A percentile compares a stretch with the other conserved stretches of the same genome.
These are phyloP conservation scores for Eupithecia pulchellata DNA, from an alignment of 2,888 invertebrate genomes.

Conservation along the genomic window DNA sequence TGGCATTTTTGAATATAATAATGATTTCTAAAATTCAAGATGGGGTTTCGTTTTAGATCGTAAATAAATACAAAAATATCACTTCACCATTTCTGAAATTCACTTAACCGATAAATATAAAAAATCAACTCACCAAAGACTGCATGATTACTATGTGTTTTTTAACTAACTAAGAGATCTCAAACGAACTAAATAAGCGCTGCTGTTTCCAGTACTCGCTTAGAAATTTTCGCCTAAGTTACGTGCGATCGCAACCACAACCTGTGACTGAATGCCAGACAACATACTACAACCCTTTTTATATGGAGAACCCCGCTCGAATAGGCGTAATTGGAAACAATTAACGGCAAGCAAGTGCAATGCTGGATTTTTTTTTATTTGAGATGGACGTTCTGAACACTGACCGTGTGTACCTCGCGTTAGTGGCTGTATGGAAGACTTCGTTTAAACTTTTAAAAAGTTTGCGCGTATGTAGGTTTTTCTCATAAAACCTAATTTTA, in stretches of 20 bases:
- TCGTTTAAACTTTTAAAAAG: background rate
- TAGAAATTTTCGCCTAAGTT: slow-evolving; percentile 83
- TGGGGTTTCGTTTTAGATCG: background rate
- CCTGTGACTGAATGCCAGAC: slow-evolving; percentile 76
- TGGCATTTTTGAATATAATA: background rate
- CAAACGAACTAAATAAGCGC: slow-evolving; percentile 85
- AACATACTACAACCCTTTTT: slow-evolving; percentile 70
- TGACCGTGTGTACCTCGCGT: slow-evolving; percentile 27
- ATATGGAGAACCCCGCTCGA: slow-evolving; percentile 79
- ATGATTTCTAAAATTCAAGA: background rate
- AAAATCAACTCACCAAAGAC: slow-evolving; percentile 77
- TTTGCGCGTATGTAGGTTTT: background rate
- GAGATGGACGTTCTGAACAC: slow-evolving; percentile 71
- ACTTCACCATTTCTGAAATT: slow-evolving; percentile 20
- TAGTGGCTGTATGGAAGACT: slow-evolving; percentile 2
- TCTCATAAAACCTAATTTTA: background rate
- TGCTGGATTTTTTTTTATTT: slow-evolving; percentile 78
- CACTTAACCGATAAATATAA: slow-evolving; percentile 28
- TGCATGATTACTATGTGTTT: slow-evolving; percentile 79
- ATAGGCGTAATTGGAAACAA: slow-evolving; percentile 81
- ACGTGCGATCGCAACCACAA: slow-evolving; percentile 74
- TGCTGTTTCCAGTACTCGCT: slow-evolving; percentile 83
- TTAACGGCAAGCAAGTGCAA: slow-evolving; percentile 79
- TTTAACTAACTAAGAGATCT: slow-evolving; percentile 77
- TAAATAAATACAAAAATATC: slow-evolving; percentile 2